Conservation (phyloP, 2,888 invertebrate species). For the Atherix ibis region DNA sequence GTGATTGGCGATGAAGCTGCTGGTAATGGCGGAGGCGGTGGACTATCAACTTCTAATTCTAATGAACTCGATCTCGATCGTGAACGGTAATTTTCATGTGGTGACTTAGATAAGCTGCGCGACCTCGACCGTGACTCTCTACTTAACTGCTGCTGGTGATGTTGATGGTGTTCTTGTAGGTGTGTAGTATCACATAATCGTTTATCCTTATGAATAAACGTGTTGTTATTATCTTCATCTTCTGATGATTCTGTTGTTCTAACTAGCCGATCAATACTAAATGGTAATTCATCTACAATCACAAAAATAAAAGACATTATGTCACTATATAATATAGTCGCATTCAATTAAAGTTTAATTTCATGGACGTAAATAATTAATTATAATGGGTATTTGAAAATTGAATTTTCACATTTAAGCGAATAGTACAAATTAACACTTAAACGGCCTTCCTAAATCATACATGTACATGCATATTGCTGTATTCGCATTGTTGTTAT, state of each 20-base stretch:
- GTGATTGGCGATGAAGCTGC: constrained; percentile 15
- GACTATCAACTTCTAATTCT: constrained; percentile 62
- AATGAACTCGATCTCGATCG: constrained; percentile 45
- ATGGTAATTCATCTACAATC: constrained; percentile 63
- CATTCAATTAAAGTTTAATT: not conserved
- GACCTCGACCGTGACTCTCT: constrained; percentile 27
- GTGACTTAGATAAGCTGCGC: constrained; percentile 23
- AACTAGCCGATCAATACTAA: constrained; percentile 68
- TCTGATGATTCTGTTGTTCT: constrained; percentile 40
- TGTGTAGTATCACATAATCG: constrained; percentile 13
- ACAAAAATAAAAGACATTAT: constrained; percentile 12
- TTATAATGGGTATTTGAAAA: constrained; percentile 6
- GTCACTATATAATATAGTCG: not conserved
- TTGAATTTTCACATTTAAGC: constrained; percentile 7
- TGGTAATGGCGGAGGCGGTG: constrained; percentile 38
- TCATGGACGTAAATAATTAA: constrained; percentile 1
- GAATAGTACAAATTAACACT: too few species aligned
- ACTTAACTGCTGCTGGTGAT: constrained; percentile 19
- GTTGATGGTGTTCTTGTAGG: constrained; percentile 23
- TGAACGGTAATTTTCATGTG: constrained; percentile 20
- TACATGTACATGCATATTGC: too few species aligned
- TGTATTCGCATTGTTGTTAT: too few species aligned
- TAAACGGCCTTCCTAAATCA: too few species aligned
- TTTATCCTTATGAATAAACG: constrained; percentile 30
- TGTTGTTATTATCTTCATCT: constrained; percentile 40